phyloP scores from a whole-genome alignment of 1,140 invertebrate genomes.

The Harpegnathos saltator region DNA sequence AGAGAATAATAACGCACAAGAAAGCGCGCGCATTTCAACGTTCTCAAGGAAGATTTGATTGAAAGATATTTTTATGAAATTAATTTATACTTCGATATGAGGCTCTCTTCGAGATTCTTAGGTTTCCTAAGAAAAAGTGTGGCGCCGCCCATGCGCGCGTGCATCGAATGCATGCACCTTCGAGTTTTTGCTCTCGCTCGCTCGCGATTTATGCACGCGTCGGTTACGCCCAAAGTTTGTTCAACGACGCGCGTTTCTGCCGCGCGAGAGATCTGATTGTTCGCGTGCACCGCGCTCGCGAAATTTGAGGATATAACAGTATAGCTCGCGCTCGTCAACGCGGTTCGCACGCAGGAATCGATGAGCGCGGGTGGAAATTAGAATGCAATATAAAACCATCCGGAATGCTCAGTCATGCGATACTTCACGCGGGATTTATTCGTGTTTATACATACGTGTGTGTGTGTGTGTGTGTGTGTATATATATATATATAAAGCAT shows the following conservation, averaged over 20 bases:
- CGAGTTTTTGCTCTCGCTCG: conserved; percentile 36
- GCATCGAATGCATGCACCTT: conserved; percentile 25
- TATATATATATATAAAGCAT: conserved; percentile 16
- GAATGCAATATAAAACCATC: not conserved
- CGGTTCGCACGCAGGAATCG: not conserved
- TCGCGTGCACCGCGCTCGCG: conserved; percentile 2
- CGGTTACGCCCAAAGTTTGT: conserved; percentile 72
- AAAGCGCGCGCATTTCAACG: too few relatives aligned
- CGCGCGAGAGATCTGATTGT: conserved; percentile 38
- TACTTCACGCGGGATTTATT: not conserved
- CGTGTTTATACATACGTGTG: too few relatives aligned
- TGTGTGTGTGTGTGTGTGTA: not conserved
- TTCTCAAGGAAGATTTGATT: too few relatives aligned
- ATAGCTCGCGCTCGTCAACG: not conserved
- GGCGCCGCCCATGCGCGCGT: not conserved
- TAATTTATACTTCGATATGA: too few relatives aligned
- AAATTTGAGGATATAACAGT: conserved; percentile 23
- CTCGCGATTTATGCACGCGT: conserved; percentile 61
- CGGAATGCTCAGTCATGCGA: not conserved
- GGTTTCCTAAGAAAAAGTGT: conserved; percentile 5
- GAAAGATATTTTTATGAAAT: too few relatives aligned
- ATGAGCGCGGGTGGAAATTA: not conserved
- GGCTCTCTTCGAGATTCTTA: too few relatives aligned
- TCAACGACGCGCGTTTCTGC: conserved; percentile 67
- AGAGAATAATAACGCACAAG: not conserved